Evolutionary conservation across 2,113 vertebrate genomes (phyloP).

Genomic region (Gobius niger): DNA sequence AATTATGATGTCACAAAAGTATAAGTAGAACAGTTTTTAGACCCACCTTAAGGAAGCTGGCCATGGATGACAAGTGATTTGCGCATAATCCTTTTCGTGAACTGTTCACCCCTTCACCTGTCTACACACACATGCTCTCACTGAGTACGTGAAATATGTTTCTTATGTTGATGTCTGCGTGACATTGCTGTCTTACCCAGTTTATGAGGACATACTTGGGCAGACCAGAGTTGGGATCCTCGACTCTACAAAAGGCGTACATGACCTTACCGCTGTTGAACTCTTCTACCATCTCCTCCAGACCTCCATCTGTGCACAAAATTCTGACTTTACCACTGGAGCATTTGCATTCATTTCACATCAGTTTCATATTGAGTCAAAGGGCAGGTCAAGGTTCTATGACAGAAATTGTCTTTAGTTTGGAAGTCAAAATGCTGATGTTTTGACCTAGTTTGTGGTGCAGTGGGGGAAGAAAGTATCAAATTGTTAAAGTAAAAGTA

Average conservation of each 20-base stretch:
- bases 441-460: too few relatives aligned
- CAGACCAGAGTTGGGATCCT: slow-evolving; percentile 89
- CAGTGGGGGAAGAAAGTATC: too few relatives aligned
- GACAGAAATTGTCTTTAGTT: too few relatives aligned
- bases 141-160: background rate
- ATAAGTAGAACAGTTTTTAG: background rate
- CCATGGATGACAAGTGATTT: slow-evolving; percentile 88
- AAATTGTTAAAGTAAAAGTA: too few relatives aligned
- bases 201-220: slow-evolving; percentile 95
- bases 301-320: slow-evolving; percentile 80
- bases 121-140: slow-evolving; percentile 45
- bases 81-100: slow-evolving; percentile 87
- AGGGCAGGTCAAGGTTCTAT: too few relatives aligned
- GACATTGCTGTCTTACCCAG: slow-evolving; percentile 82
- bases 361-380: too few relatives aligned
- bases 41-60: slow-evolving; percentile 87
- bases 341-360: too few relatives aligned
- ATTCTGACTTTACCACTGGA: background rate
- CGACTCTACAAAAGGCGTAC: slow-evolving; percentile 93
- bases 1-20: too few relatives aligned
- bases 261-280: slow-evolving; percentile 95
- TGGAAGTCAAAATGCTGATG: too few relatives aligned
- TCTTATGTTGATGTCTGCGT: background rate
- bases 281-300: slow-evolving; percentile 94
- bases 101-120: slow-evolving; percentile 81